Base-by-base conservation (phyloP, 1,140 invertebrate species). In the Rhopalosiphum maidis region DNA sequence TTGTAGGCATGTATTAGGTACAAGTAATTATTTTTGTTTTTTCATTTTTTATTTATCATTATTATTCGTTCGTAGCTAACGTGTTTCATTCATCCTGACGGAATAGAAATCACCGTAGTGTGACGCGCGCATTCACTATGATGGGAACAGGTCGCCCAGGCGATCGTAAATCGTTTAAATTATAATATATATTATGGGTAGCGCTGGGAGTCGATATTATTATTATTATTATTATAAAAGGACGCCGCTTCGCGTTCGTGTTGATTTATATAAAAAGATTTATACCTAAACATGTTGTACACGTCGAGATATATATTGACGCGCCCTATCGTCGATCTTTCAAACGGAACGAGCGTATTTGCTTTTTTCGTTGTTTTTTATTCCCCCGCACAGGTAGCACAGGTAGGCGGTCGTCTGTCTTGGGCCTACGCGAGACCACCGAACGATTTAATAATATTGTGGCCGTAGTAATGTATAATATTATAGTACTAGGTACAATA, bases 11-110 rank as follows among this genome's bases (percentile, higher is more conserved):
- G 60, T 77, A 77, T 4, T 23, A n/a, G 60, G 60, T 77, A 77
- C 15, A 77, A n/a, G 30, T 18, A 77, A 77, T n/a, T 77, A 77
- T n/a, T 77, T 77, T 77, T 68, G 30, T 68, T 68, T 15, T n/a
- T 60, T 60, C 25, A 9, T 60, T 30, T 60, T 30, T 68, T 77
- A 77, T 35, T n/a, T 35, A n/a, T 77, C 60, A 68, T 77, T 35
- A 18, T 77, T 77, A 77, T 77, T 77, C 30, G 60, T 77, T 77
- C 15, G 15, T n/a, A 77, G 30, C 4, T n/a, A 68, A 68, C 60
- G 60, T 77, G 60, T 89, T 89, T 89, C 88, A 89, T 89, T 89
- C 88, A 89, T 89, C 6, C 88, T 30, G 35, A 89, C n/a, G 88
- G 46, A 54, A 54, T 89, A 35, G 35, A 89, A 89, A 89, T 89